Percentiles rank a stretch among this genome's conserved stretches.
These are phyloP conservation scores for Caenorhabditis sp. DNA, from an alignment of 2,888 invertebrate species.

Conservation along the genomic window DNA sequence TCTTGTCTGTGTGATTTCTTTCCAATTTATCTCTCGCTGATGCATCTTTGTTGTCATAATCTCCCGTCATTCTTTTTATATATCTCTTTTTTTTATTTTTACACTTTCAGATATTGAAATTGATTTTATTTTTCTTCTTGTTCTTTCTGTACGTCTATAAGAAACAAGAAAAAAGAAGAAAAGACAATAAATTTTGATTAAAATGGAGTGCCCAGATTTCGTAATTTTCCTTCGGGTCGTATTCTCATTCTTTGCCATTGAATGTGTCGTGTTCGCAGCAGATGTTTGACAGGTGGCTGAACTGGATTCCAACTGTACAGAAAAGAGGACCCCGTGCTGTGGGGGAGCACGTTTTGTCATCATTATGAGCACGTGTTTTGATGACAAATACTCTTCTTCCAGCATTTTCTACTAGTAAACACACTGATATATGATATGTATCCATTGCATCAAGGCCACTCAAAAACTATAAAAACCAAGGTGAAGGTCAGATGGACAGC, in stretches of 20 bases:
- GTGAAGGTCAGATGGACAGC: constrained; percentile 27
- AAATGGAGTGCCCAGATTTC: background rate
- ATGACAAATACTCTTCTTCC: constrained; percentile 28
- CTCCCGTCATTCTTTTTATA: constrained; percentile 22
- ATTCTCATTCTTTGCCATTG: background rate
- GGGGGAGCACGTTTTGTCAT: constrained; percentile 5
- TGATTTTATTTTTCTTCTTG: constrained; percentile 8
- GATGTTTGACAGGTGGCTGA: constrained; percentile 38
- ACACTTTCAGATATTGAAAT: constrained; percentile 23
- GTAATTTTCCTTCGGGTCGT: background rate
- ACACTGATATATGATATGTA: constrained; percentile 34
- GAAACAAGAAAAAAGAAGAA: background rate
- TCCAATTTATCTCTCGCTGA: constrained; percentile 21
- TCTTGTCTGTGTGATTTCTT: constrained; percentile 43
- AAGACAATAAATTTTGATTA: constrained; percentile 1
- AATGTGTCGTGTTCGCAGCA: background rate
- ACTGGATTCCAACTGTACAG: constrained; percentile 18
- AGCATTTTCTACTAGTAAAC: background rate
- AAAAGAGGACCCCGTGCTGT: constrained; percentile 7
- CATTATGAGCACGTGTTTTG: constrained; percentile 27
- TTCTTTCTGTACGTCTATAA: background rate
- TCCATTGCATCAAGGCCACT: background rate
- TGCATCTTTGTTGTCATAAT: constrained; percentile 47
- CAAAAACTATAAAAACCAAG: constrained; percentile 31
- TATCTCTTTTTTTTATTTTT: background rate